These are phyloP conservation scores for Scotopteryx bipunctaria DNA, from an alignment of 2,888 invertebrate genomes.

Conservation along the genomic window DNA sequence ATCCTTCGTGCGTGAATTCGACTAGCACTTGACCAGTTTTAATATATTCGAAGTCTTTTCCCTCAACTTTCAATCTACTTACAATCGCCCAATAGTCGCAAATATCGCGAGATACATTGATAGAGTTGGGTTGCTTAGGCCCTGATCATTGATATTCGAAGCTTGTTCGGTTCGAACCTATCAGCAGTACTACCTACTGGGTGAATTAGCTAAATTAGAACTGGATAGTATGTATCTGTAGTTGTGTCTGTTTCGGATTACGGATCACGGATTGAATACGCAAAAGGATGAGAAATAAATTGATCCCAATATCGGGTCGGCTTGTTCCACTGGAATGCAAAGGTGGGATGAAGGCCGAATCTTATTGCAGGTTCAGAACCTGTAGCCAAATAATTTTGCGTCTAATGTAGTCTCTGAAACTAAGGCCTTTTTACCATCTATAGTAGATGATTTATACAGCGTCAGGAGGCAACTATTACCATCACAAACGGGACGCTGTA, in stretches of 20 bases:
- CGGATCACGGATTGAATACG: slow-evolving; percentile 18
- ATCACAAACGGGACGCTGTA: too few relatives aligned
- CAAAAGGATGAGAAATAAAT: slow-evolving; percentile 12
- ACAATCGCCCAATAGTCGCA: slow-evolving; percentile 19
- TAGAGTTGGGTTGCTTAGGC: slow-evolving; percentile 12
- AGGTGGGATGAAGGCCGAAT: background rate
- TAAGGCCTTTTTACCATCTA: too few relatives aligned
- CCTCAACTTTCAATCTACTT: background rate
- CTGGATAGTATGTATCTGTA: slow-evolving; percentile 16
- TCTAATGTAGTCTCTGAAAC: too few relatives aligned
- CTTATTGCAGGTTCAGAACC: background rate
- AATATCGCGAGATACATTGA: slow-evolving; percentile 22
- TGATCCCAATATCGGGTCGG: slow-evolving; percentile 2
- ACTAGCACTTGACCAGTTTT: background rate
- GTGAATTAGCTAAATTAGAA: slow-evolving; percentile 36
- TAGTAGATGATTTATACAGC: too few relatives aligned
- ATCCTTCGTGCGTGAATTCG: too few relatives aligned
- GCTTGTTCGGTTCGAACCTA: slow-evolving; percentile 27
- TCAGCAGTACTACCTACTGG: slow-evolving; percentile 12
- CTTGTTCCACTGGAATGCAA: slow-evolving; percentile 2
- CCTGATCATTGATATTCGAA: slow-evolving; percentile 35
- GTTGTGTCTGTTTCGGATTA: slow-evolving; percentile 20
- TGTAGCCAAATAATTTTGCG: too few relatives aligned
- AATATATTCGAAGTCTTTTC: background rate
- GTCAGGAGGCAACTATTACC: too few relatives aligned